Evolutionary conservation across 2,113 vertebrate genomes (phyloP), one percentile per base, ranked within the genome.

Genomic region (Lamprotornis superbus): DNA sequence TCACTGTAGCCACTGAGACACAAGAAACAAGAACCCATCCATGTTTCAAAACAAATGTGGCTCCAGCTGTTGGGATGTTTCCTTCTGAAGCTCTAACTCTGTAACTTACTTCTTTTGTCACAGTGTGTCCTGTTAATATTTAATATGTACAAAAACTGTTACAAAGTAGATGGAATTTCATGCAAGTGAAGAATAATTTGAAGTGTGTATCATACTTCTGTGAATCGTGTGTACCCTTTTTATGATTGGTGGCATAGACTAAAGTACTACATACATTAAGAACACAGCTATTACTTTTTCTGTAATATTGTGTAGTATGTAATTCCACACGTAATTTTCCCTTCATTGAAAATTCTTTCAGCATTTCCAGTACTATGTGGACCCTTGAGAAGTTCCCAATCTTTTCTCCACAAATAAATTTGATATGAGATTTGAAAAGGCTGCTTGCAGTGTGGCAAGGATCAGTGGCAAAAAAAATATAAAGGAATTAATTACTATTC

Each of bases 171-270:
- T 53, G 39, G 52, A 61, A 75, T 52, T 90, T 69, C 5, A 5
- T 40, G 23, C 13, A 33, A 57, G 20, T 68, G 30, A 65, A 50
- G 11, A 71, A 50, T 73, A 39, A 44, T 56, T 71, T 37, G 39
- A 59, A 60, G 21, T 24, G 33, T 39, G 4, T 67, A 6, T 74
- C 22, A n/a, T 8, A 6, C 22, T 61, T 91, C 31, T 70, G 7
- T 60, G 37, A 47, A 65, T n/a, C 0, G 0, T 23, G 7, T 39
- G 19, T 25, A 16, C 5, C 2, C 5, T 47, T 84, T 69, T 35
- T 73, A 17, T 77, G 63, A 23, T 11, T 60, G 47, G 22, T 61
- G 76, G 10, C 6, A 20, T 27, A 52, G 15, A 11, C 25, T 82
- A 3, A 78, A 83, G 20, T 71, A 19, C 17, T 49, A 14, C 9